Evolutionary conservation across 2,113 vertebrate genomes (phyloP).

Genomic region (Chinchilla lanigera): DNA sequence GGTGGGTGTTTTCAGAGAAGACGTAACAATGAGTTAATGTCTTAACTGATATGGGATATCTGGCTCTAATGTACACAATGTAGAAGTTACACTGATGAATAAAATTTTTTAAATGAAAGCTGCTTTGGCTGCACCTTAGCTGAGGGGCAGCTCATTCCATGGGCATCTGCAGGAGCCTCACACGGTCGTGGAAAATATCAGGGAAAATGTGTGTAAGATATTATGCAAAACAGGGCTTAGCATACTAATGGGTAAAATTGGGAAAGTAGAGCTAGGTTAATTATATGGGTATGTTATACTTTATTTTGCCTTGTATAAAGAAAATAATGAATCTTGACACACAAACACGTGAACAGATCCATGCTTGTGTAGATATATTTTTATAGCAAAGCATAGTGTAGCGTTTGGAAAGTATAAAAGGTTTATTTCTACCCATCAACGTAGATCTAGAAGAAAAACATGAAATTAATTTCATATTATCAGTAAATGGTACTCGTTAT

Average conservation of each 20-base stretch:
- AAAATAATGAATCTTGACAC: background rate
- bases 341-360: background rate
- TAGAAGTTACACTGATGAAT: background rate
- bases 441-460: background rate
- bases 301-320: background rate
- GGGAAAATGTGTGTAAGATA: background rate
- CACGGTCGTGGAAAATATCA: background rate
- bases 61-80: background rate
- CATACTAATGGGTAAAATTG: background rate
- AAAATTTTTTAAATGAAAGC: background rate
- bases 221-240: background rate
- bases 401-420: background rate
- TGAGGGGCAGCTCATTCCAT: background rate
- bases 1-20: background rate
- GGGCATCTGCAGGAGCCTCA: background rate
- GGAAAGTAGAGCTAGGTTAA: background rate
- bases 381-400: background rate
- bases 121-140: background rate
- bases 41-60: background rate
- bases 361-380: background rate
- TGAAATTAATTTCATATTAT: background rate
- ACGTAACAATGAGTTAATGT: background rate
- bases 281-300: background rate
- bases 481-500: background rate
- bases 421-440: background rate